Percentiles rank a stretch among this genome's conserved stretches.
Conservation (phyloP, 2,797 vertebrate genomes). For the Ctenosaura bakeri region DNA sequence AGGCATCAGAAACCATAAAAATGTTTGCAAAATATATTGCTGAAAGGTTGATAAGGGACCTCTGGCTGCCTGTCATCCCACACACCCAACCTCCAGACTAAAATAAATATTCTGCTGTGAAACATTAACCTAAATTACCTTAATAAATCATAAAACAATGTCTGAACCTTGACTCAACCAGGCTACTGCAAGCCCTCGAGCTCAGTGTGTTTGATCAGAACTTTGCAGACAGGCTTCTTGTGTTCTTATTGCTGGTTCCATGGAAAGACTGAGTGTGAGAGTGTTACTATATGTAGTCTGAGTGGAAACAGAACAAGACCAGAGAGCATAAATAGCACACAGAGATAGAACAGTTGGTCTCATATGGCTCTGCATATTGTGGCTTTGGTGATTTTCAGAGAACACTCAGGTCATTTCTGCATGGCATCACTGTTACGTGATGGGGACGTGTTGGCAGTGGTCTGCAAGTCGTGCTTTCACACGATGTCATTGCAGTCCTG, state of each 20-base stretch:
- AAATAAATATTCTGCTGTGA: slow-evolving; percentile 26
- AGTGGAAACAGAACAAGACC: too few relatives aligned
- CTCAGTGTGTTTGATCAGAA: not conserved
- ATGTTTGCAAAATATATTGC: not conserved
- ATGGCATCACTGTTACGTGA: too few relatives aligned
- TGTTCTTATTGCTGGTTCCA: not conserved
- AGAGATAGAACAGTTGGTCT: too few relatives aligned
- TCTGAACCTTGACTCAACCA: slow-evolving; percentile 4
- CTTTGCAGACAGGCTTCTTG: not conserved
- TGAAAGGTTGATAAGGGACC: slow-evolving; percentile 22
- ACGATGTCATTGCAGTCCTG: too few relatives aligned
- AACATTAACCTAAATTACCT: slow-evolving; percentile 44
- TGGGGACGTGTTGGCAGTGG: too few relatives aligned
- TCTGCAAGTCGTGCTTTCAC: too few relatives aligned
- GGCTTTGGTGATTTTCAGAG: too few relatives aligned
- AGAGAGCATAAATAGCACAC: too few relatives aligned
- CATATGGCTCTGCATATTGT: too few relatives aligned
- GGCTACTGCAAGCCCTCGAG: not conserved
- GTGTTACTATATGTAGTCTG: not conserved
- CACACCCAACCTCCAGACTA: not conserved
- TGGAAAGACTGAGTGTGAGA: not conserved
- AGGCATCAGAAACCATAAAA: rapidly evolving
- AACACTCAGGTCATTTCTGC: too few relatives aligned
- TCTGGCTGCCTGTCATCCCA: not conserved
- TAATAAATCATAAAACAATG: not conserved